Evolutionary conservation across 2,888 invertebrate species (phyloP), one percentile per base, ranked within the genome.

Genomic region (Exocentrus adspersus): DNA sequence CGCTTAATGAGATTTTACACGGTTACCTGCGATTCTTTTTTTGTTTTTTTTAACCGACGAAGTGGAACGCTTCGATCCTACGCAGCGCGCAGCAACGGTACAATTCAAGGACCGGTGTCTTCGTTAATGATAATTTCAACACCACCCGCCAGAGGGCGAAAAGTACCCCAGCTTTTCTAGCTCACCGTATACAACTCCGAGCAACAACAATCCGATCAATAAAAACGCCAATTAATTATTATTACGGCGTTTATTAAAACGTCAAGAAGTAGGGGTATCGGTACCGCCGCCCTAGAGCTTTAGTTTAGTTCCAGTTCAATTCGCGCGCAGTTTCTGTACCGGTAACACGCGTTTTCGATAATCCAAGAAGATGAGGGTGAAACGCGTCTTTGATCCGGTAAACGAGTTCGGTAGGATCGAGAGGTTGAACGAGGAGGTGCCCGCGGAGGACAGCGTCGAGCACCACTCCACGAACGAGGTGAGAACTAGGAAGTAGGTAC

Each of bases 361-460:
- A 59, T 48, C 16, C 2, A 7, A 12, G 52, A 72, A 68, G 52
- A 77, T 77, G 77, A 68, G 75, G 28, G 62, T 73, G 52, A 74
- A 76, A 65, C 67, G 72, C 19, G 74, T 76, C 30, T 72, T 75
- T 52, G 73, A 74, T 16, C 71, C 71, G 50, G 67, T 74, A 5
- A 71, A 74, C 52, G 74, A 74, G 45, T 69, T 76, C 45, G 77
- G 75, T n/a, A 65, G 75, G 37, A 64, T 74, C 12, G 74, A 75
- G 61, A 42, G 72, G 12, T 53, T 67, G 19, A 62, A 28, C 4
- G 48, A 28, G 16, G 46, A 50, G 6, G 50, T 62, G 7, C 64
- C 68, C 16, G 68, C 67, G n/a, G 61, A 69, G 41, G 68, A 72
- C n/a, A 45, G 50, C 24, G 56, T 63, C n/a, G 68, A 72, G 52